Percentiles rank a stretch among this genome's conserved stretches.
These are phyloP conservation scores for Metalampra italica DNA, from an alignment of 2,888 invertebrate species.

Conservation along the genomic window DNA sequence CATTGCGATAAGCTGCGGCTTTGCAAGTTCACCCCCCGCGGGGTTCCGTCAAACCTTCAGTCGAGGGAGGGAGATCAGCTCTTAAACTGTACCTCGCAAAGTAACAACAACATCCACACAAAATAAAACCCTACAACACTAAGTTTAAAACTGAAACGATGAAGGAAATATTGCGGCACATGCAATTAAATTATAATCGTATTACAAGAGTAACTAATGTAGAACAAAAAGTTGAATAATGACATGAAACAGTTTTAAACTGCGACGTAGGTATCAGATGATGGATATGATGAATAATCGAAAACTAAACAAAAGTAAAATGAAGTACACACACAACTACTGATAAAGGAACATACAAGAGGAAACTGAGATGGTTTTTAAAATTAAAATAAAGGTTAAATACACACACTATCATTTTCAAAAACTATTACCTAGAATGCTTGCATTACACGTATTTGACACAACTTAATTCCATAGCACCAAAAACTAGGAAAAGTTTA, in stretches of 20 bases:
- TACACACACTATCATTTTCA: too few species aligned
- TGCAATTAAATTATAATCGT: conserved; percentile 58
- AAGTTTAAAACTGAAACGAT: conserved; percentile 22
- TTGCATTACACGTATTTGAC: too few species aligned
- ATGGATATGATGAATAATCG: conserved; percentile 39
- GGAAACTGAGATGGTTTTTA: too few species aligned
- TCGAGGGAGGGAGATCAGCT: neutral
- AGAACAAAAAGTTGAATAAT: conserved; percentile 62
- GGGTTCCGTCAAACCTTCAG: neutral
- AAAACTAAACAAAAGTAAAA: conserved; percentile 16
- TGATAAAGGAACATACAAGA: too few species aligned
- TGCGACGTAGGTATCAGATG: conserved; percentile 35
- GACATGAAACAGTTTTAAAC: conserved; percentile 43
- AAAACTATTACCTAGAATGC: too few species aligned
- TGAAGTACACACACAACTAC: conserved; percentile 7
- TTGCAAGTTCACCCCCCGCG: neutral
- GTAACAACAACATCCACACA: conserved; percentile 21
- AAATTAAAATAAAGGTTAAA: too few species aligned
- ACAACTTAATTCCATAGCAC: too few species aligned
- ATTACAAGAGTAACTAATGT: conserved; percentile 61
- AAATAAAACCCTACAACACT: conserved; percentile 37
- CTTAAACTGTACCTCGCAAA: neutral
- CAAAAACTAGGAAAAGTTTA: too few species aligned
- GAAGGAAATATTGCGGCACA: conserved; percentile 22
- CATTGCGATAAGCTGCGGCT: neutral